phyloP scores from a whole-genome alignment of 2,888 invertebrate species.

The Nezara viridula region DNA sequence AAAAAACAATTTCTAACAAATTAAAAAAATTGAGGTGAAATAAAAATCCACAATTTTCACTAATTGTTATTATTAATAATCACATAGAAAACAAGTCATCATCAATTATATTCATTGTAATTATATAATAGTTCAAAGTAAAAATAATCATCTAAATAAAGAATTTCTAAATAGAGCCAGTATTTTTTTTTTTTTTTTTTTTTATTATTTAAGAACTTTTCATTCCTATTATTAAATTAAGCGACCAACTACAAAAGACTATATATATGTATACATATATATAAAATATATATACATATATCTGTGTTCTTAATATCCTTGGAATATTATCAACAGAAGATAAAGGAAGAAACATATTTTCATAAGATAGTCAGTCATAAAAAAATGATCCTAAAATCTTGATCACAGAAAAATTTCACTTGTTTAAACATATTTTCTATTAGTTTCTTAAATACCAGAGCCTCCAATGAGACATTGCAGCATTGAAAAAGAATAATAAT shows the following conservation, averaged over 20 bases:
- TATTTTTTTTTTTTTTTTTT: background rate
- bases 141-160: slow-evolving; percentile 39
- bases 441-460: background rate
- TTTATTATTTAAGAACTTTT: slow-evolving; percentile 25
- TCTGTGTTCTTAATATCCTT: slow-evolving; percentile 19
- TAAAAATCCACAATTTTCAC: slow-evolving; percentile 33
- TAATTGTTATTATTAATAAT: slow-evolving; percentile 48
- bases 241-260: slow-evolving; percentile 42
- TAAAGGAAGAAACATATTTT: slow-evolving; percentile 25
- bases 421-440: background rate
- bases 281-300: slow-evolving; percentile 16
- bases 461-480: background rate
- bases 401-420: slow-evolving; percentile 34
- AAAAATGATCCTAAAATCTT: slow-evolving; percentile 38
- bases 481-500: background rate
- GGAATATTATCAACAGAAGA: background rate
- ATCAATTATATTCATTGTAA: slow-evolving; percentile 45
- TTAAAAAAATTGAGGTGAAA: background rate
- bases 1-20: background rate
- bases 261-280: background rate
- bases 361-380: slow-evolving; percentile 12
- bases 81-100: slow-evolving; percentile 51
- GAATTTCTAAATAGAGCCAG: slow-evolving; percentile 44
- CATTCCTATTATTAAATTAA: slow-evolving; percentile 31
- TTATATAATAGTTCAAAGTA: slow-evolving; percentile 44